Evolutionary conservation across 2,888 invertebrate genomes (phyloP).

Genomic region (Pemphredon lugubris): DNA sequence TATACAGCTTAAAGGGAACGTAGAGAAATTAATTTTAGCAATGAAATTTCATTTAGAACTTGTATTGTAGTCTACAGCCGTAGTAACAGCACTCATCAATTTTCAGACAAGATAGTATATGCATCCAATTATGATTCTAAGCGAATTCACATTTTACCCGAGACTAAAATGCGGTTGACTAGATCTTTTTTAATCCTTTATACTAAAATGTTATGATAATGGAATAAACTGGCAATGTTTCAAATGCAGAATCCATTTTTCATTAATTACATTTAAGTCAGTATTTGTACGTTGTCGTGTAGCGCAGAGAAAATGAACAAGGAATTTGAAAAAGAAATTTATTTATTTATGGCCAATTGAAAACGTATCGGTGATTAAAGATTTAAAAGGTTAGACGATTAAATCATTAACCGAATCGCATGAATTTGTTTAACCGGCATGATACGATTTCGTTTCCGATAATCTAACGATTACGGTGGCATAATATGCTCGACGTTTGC

Average conservation of each 20-base stretch:
- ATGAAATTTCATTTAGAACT: constrained; percentile 14
- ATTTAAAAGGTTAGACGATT: too few species aligned
- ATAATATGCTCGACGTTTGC: too few species aligned
- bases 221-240: constrained; percentile 2
- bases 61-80: constrained; percentile 17
- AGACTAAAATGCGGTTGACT: background rate
- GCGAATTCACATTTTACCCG: background rate
- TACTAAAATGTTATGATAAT: constrained; percentile 4
- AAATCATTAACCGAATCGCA: too few species aligned
- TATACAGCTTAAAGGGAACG: constrained; percentile 38
- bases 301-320: background rate
- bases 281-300: background rate
- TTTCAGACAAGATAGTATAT: background rate
- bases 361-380: too few species aligned
- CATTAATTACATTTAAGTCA: background rate
- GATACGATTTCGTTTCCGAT: background rate
- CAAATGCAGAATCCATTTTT: background rate
- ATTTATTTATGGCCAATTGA: background rate
- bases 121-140: background rate
- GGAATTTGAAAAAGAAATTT: background rate
- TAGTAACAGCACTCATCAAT: constrained; percentile 5
- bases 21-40: constrained; percentile 14
- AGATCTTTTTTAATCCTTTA: constrained; percentile 1
- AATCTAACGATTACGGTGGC: too few species aligned
- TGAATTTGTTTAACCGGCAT: too few species aligned